These are phyloP conservation scores for Cairina moschata DNA, from an alignment of 2,113 vertebrate species.

Conservation along the genomic window DNA sequence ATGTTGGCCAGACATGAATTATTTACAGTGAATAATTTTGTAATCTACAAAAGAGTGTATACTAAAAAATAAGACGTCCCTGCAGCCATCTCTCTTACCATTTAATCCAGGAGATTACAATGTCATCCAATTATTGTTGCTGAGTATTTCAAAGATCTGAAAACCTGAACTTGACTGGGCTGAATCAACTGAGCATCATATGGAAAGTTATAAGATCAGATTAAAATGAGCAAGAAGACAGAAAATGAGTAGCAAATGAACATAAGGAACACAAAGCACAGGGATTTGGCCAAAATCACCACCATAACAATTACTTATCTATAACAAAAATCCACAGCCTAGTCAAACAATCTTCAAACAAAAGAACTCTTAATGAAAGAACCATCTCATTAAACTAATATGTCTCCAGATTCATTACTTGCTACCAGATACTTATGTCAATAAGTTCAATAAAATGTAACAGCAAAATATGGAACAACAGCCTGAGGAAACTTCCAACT, in stretches of 20 bases:
- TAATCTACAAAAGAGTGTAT: not conserved
- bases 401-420: not conserved
- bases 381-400: not conserved
- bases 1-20: not conserved
- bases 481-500: not conserved
- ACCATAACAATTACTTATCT: too few species aligned
- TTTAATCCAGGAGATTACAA: not conserved
- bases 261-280: not conserved
- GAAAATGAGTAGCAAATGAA: not conserved
- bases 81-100: not conserved
- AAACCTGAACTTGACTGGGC: not conserved
- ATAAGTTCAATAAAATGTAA: not conserved
- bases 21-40: not conserved
- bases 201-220: not conserved
- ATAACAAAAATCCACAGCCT: not conserved
- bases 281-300: not conserved
- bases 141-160: not conserved
- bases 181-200: not conserved
- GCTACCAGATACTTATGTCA: not conserved
- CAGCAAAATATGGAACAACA: not conserved
- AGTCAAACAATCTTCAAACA: not conserved
- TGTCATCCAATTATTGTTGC: not conserved
- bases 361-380: not conserved
- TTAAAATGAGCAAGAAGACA: not conserved
- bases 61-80: not conserved